Base-by-base conservation (phyloP, 1,140 invertebrate genomes). In the Drosophila sulfurigaster region DNA sequence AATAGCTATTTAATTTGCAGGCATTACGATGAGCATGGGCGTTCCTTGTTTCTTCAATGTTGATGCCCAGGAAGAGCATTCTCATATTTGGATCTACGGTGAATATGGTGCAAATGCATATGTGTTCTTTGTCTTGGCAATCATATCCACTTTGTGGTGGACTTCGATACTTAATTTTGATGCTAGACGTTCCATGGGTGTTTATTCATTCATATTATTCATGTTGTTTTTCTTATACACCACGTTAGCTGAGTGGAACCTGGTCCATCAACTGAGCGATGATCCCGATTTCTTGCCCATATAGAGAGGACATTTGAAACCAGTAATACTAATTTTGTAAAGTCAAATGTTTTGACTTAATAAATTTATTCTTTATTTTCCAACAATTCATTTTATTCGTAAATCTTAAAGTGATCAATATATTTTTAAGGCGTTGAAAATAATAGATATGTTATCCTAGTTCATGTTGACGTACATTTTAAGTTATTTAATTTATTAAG, bases 161-260 rank as follows among this genome's bases (percentile, higher is more conserved):
- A 25, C 45, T 7, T 4, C 63, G 0, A 83, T 48, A 15, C 79
- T 68, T 2, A 52, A 83, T 51, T 83, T 79, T 6, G 13, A 38
- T 16, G 62, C 77, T 11, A 77, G 81, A 1, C 77, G 81, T 13
- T 83, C 81, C 1, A 60, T 60, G 0, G 81, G 73, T 15, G 46
- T 83, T 16, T 83, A 54, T 16, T 60, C 60, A 5, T 83, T 54
- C 54, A 20, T 56, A 0, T 41, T 85, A 8, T 85, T 62, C 16
- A 3, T 68, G 0, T 8, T 80, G 1, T 82, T 76, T 20, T 3
- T 79, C 0, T 1, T 82, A 3, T 82, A 52, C 20, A 58, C 20
- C 1, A 5, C 25, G 6, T 58, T 49, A 4, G 63, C 69, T 15
- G 80, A 82, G 41, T 72, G n/a, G 16, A 13, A 56, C 15, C 6